phyloP scores from a whole-genome alignment of 2,888 invertebrate genomes.

The Graphium colonna region DNA sequence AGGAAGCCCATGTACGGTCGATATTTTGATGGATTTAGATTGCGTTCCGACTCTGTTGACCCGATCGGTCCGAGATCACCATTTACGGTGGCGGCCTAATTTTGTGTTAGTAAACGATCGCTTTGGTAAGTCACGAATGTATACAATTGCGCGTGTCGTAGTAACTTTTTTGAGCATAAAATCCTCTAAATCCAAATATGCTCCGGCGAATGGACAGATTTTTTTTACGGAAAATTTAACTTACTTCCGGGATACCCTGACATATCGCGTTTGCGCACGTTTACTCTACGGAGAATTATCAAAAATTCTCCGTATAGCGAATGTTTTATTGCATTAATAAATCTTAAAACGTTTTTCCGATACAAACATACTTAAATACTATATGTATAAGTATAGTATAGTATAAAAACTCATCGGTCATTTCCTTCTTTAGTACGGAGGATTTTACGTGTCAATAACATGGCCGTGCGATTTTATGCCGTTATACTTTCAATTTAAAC shows the following conservation, averaged over 20 bases:
- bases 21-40: conserved; percentile 73
- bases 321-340: too few relatives aligned
- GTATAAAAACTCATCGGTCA: not conserved
- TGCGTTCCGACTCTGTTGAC: conserved; percentile 56
- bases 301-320: too few relatives aligned
- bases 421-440: not conserved
- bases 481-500: not conserved
- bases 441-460: conserved; percentile 6
- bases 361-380: too few relatives aligned
- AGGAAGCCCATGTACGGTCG: conserved; percentile 73
- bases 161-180: too few relatives aligned
- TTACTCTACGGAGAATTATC: not conserved
- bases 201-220: too few relatives aligned
- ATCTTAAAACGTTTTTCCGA: too few relatives aligned
- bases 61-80: conserved; percentile 65
- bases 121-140: conserved; percentile 15
- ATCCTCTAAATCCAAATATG: too few relatives aligned
- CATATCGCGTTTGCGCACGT: not conserved
- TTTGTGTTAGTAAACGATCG: conserved; percentile 29
- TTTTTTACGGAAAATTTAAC: too few relatives aligned
- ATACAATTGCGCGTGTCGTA: not conserved
- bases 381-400: too few relatives aligned
- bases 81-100: conserved; percentile 71
- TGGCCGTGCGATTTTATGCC: not conserved
- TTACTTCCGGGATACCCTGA: too few relatives aligned